Conservation (phyloP, 2,113 vertebrate species). For the Cariama cristata region DNA sequence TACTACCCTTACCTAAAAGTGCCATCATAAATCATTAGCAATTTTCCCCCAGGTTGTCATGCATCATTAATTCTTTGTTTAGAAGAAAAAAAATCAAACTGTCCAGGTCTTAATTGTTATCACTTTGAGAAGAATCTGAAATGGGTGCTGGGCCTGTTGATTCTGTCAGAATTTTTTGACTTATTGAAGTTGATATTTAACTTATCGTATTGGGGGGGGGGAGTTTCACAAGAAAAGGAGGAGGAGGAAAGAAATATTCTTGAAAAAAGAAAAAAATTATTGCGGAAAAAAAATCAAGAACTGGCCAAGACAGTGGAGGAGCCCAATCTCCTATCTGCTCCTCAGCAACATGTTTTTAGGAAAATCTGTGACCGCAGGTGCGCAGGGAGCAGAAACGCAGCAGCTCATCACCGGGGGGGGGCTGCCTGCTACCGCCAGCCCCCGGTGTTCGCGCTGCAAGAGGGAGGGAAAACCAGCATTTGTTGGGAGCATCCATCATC, state of each 20-base stretch:
- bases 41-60: slow-evolving; percentile 31
- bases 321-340: not conserved
- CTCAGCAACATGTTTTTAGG: not conserved
- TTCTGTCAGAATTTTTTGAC: slow-evolving; percentile 47
- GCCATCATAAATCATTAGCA: slow-evolving; percentile 70
- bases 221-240: not conserved
- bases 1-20: slow-evolving; percentile 47
- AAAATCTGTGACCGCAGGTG: not conserved
- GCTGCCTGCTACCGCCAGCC: rapidly evolving
- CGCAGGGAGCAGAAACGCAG: not conserved
- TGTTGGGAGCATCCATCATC: not conserved
- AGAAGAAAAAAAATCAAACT: slow-evolving; percentile 60
- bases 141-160: slow-evolving; percentile 42
- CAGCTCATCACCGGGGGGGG: rapidly evolving
- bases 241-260: not conserved
- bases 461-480: not conserved
- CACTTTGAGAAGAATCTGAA: slow-evolving; percentile 48
- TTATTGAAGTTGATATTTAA: slow-evolving; percentile 55
- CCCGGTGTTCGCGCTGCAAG: no score
- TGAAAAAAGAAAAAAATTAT: not conserved
- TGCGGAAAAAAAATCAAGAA: not conserved
- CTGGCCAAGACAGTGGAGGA: not conserved
- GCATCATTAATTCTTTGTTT: slow-evolving; percentile 75
- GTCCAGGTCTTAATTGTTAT: slow-evolving; percentile 73
- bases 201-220: not conserved